Evolutionary conservation across 1,140 invertebrate genomes (phyloP), one percentile per base, ranked within the genome.

Genomic region (Brachionus rotundiformis): DNA sequence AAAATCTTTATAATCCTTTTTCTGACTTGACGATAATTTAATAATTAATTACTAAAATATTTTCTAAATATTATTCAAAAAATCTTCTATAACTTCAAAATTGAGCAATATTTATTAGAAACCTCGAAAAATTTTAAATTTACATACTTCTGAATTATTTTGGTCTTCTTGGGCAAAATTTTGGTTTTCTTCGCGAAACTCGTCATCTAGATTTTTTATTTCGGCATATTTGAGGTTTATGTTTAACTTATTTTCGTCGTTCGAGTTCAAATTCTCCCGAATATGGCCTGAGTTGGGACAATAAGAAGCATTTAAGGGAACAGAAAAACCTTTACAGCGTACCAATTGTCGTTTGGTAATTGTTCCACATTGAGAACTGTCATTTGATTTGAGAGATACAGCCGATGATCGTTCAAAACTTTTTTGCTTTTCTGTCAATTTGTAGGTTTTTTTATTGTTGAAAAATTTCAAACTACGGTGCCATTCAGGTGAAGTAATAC

Each of bases 241-340:
- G 16, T 23, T 44, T 8, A 73, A n/a, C 36, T 73, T 44, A 6
- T 73, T 41, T 27, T 44, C 39, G 19, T 73, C 47, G 23, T 8
- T 8, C 4, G 8, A 8, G 19, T 54, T 54, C 16, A 54, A 54
- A 54, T 54, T 19, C 4, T 73, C 36, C 36, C 16, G 10, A n/a
- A 16, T n/a, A 27, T 2, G 19, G 25, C 36, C 25, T 23, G 68
- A 73, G 44, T 73, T 73, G 0, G 68, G 68, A 41, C 44, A 79
- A 79, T 79, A 79, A 0, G 76, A 79, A 8, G 76, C 76, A 10
- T 79, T 79, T 13, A 79, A 31, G 4, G 76, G 76, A 11, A 79
- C 54, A 23, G 76, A 79, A 54, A 79, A 79, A 25, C 76, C 76
- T 13, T 79, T 79, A 13, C 29, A 73, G 23, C 36, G 8, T 11